Evolutionary conservation across 1,140 invertebrate genomes (phyloP).

Genomic region (Camponotus pennsylvanicus): DNA sequence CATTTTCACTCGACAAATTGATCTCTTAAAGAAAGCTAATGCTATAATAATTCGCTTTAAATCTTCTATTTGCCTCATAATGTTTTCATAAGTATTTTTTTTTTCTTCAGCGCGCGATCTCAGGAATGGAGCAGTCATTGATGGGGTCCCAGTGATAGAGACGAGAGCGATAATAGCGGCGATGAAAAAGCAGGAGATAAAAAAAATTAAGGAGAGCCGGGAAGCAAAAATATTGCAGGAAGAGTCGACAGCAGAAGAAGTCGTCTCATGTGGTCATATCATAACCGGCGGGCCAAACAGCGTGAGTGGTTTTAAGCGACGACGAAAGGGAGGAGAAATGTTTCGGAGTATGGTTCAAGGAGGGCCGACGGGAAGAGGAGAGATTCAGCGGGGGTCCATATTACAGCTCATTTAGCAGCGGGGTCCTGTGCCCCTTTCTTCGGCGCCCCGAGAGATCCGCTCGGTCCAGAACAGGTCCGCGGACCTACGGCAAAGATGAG

Average conservation of each 20-base stretch:
- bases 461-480: constrained; percentile 80
- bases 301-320: constrained; percentile 58
- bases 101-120: constrained; percentile 24
- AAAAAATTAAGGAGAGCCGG: constrained; percentile 42
- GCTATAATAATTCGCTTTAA: background rate
- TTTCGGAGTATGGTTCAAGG: constrained; percentile 23
- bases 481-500: constrained; percentile 80
- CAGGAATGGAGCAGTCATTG: constrained; percentile 4
- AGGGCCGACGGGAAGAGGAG: constrained; percentile 48
- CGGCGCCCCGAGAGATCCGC: constrained; percentile 77
- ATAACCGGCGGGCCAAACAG: constrained; percentile 63
- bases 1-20: background rate
- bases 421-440: constrained; percentile 83
- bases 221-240: constrained; percentile 55
- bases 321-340: constrained; percentile 23
- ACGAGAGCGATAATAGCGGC: constrained; percentile 47
- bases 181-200: constrained; percentile 49
- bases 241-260: constrained; percentile 67
- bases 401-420: constrained; percentile 86
- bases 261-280: constrained; percentile 71
- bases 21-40: constrained; percentile 22
- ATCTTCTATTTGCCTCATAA: background rate
- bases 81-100: constrained; percentile 10
- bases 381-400: constrained; percentile 84
- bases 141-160: constrained; percentile 38